Base-by-base conservation (phyloP, 2,888 invertebrate species). In the Asteroscopus sphinx region DNA sequence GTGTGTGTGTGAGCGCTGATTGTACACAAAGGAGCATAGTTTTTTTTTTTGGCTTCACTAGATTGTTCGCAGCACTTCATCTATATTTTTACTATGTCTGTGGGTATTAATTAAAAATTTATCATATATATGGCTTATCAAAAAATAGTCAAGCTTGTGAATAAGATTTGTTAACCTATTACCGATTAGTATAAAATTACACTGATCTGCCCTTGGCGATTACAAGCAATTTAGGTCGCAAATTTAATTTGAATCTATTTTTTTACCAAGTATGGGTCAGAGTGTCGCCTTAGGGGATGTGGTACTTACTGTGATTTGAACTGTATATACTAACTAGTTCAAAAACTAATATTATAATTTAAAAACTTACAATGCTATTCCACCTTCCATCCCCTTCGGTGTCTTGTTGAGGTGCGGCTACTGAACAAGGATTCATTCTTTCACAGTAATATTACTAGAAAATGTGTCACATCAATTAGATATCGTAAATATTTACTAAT, bases 301-400 rank as follows among this genome's bases (percentile, higher is more conserved):
- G 33, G 46, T 49, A 42, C 47, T 28, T 40, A 28, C n/a, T 39
- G 47, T 58, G 47, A 52, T 42, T 49, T 61, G 36, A 67, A 65
- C 33, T 28, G 48, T 42, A 21, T 48, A 15, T 16, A 55, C 3
- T 28, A 39, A 47, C 28, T 37, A 58, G 44, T 30, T 45, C 17
- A 49, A 49, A 56, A 59, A 59, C 58, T 56, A 46, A 36, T 64
- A 41, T 30, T 53, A 33, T 21, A 46, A 62, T 44, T 37, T n/a
- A 37, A 54, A 76, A 79, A 87, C 92, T 91, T 85, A 94, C 94
- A 81, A 97, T 96, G 89, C 96, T 97, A 87, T 97, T 95, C 98
- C 98, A 98, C 81, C 98, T 95, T 80, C 96, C 96, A 91, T 98
- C 98, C 46, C 98, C 98, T 80, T 97, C 97, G 40, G 95, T 93